Base-by-base conservation (phyloP, 1,140 invertebrate genomes). In the Hylyphantes graminicola region DNA sequence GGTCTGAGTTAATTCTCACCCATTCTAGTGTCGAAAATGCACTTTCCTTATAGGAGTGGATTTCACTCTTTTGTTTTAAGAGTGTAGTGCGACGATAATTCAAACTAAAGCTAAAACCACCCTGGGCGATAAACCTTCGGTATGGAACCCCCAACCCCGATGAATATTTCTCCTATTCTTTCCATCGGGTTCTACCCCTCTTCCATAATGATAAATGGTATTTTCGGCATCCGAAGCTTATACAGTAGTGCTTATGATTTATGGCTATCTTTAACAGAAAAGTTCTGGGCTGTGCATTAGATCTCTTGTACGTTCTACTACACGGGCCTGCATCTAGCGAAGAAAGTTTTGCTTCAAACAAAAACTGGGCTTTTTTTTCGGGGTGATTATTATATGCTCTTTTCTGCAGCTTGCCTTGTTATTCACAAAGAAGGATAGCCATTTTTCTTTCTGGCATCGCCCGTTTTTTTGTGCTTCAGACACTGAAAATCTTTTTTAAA, bases 311-410 rank as follows among this genome's bases (percentile, higher is more conserved):
- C 55, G 55, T 73, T 81, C 80, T 83, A 83, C 80, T 83, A 83
- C 80, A 74, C 74, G 70, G 70, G 67, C 17, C 9, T 67, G 79
- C 79, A 73, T 72, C 79, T 73, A 54, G 79, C 55, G 70, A 83
- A 74, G 80, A 83, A 83, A 83, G 80, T 83, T 83, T 83, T 83
- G 80, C 80, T 83, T 83, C 80, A 83, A 83, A 83, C 80, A 83
- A 83, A 83, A 72, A 35, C 35, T 35, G 35, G 35, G 35, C 68
- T 73, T 50, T 64, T 74, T 75, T 83, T 83, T 83, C 64, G 65
- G 57, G 70, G 77, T 70, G 77, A 80, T 80, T 80, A 80, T 80
- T 80, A 70, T 80, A 70, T 70, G 77, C 77, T 70, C 77, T 80
- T 70, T 80, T 80, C 77, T 80, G 57, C 21, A 80, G 53, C 53